Base-by-base conservation (phyloP, 2,113 vertebrate genomes). In the Sphaerodactylus townsendi region DNA sequence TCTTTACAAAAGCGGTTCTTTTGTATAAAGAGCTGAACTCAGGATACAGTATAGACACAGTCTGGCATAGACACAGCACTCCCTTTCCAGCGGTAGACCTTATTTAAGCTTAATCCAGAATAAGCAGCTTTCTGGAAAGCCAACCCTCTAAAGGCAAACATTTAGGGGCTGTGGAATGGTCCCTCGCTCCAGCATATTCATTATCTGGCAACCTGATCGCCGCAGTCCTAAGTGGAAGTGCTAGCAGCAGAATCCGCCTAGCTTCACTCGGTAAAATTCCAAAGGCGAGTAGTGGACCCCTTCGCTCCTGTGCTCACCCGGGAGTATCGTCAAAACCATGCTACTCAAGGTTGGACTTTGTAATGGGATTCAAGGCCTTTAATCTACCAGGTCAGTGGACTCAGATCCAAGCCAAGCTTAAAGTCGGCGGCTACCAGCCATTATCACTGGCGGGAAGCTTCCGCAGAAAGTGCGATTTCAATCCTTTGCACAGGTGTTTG, bases 71-170 rank as follows among this genome's bases (percentile, higher is more conserved):
- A 92, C 88, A 83, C 90, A 86, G 84, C 70, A 25, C 77, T 86
- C 82, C 48, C 79, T 79, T 74, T 83, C 78, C 82, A 73, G 86
- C 6, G 53, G 7, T 21, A 74, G 85, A 69, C 68, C 87, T n/a
- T 92, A 77, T 87, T 91, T 70, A 82, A 88, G 84, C 83, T 88
- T 92, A 93, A 93, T 87, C 92, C n/a, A 90, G 85, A 91, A 88
- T 23, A 71, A 81, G 53, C 39, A 23, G 74, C 37, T 39, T 74
- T 89, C 83, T 21, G 76, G 35, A 50, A 87, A 66, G n/a, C n/a
- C 72, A 71, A 48, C 87, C 64, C 23, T 46, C 35, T 82, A 50
- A 46, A 1, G 0, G 15, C 75, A 68, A 85, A 86, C 39, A 8
- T 81, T 87, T 78, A 50, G 44, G 69, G 64, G 80, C 73, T 56